Evolutionary conservation across 2,113 vertebrate species (phyloP).

Genomic region (Xiphias gladius): DNA sequence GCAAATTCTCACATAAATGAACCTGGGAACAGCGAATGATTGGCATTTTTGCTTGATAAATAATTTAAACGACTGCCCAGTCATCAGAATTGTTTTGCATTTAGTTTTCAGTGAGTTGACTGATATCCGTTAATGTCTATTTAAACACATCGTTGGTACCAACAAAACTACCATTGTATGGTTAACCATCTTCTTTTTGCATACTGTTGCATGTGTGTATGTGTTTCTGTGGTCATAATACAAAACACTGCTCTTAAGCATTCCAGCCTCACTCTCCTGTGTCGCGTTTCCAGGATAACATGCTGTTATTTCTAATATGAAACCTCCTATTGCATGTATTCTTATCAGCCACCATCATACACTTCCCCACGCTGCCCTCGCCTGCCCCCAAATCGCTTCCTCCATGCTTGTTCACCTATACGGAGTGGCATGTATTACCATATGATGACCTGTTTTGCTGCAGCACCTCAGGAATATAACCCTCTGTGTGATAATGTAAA

Average conservation of each 20-base stretch:
- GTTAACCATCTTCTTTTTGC: neutral
- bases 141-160: neutral
- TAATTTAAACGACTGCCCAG: neutral
- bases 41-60: neutral
- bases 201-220: neutral
- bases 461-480: constrained; percentile 55
- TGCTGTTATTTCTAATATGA: constrained; percentile 73
- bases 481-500: constrained; percentile 57
- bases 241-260: constrained; percentile 21
- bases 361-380: constrained; percentile 21
- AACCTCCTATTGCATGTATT: constrained; percentile 53
- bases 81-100: neutral
- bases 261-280: constrained; percentile 16
- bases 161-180: neutral
- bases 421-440: constrained; percentile 50
- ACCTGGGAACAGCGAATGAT: neutral
- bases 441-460: constrained; percentile 68
- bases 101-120: neutral
- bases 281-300: constrained; percentile 41
- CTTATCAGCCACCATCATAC: constrained; percentile 64
- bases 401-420: constrained; percentile 33
- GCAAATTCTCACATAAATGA: neutral
- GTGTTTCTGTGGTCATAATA: neutral
- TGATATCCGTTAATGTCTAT: too few species aligned
- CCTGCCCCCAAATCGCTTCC: constrained; percentile 59